A percentile compares a stretch with the other conserved stretches of the same genome.
Conservation (phyloP, 2,113 vertebrate genomes). For the Baryphthengus martii region DNA sequence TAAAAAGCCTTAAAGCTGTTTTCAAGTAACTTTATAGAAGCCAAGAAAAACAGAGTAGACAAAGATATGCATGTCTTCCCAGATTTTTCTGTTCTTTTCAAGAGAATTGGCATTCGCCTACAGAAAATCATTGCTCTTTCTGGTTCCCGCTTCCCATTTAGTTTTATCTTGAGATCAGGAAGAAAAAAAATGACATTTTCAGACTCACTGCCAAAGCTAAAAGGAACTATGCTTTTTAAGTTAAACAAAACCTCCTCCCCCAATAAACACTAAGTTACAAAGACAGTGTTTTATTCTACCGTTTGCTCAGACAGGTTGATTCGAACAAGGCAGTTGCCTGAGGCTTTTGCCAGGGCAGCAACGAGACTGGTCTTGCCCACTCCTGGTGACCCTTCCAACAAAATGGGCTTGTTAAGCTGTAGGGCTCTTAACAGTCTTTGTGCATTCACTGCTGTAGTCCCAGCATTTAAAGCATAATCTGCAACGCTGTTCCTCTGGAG, state of each 20-base stretch:
- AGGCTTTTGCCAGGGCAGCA: slow-evolving; percentile 89
- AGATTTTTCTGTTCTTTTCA: too few relatives aligned
- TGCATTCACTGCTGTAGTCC: slow-evolving; percentile 92
- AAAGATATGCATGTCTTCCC: not conserved
- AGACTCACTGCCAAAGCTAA: not conserved
- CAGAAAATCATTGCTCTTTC: not conserved
- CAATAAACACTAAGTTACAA: not conserved
- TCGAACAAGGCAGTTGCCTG: slow-evolving; percentile 89
- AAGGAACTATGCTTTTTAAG: not conserved
- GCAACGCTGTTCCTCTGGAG: slow-evolving; percentile 70
- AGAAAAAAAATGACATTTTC: not conserved
- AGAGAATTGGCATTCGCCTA: not conserved
- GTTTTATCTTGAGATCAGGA: not conserved
- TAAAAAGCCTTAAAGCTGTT: not conserved
- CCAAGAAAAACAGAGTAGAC: not conserved
- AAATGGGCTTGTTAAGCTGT: slow-evolving; percentile 89
- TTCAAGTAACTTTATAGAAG: not conserved
- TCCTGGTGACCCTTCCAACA: slow-evolving; percentile 94
- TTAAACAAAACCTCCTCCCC: not conserved
- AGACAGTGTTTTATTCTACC: slow-evolving; percentile 63
- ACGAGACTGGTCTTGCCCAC: slow-evolving; percentile 98
- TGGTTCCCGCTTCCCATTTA: not conserved
- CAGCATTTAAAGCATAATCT: slow-evolving; percentile 89
- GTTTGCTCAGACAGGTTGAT: slow-evolving; percentile 98
- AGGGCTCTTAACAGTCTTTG: slow-evolving; percentile 89